These are phyloP conservation scores for Papilio helenus DNA, from an alignment of 1,140 invertebrate genomes.

Conservation along the genomic window DNA sequence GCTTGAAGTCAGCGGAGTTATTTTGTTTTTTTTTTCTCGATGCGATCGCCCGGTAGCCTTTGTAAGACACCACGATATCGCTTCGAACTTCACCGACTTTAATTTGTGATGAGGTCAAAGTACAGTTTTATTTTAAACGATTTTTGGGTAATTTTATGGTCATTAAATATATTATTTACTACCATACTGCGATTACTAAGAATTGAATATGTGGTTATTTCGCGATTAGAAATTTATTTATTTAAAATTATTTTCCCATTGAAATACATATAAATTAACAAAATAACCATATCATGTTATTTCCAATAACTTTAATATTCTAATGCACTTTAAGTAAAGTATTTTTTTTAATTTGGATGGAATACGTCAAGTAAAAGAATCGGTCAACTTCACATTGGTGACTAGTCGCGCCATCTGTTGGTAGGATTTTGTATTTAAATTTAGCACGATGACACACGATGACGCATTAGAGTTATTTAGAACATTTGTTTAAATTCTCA, in stretches of 20 bases:
- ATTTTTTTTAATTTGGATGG: too few relatives aligned
- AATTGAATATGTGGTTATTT: not conserved
- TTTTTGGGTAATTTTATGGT: not conserved
- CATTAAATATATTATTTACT: not conserved
- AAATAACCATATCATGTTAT: too few relatives aligned
- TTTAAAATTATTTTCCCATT: too few relatives aligned
- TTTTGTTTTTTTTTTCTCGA: slow-evolving; percentile 14
- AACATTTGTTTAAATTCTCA: too few relatives aligned
- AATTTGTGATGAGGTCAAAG: slow-evolving; percentile 20
- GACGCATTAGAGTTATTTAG: too few relatives aligned
- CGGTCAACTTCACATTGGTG: too few relatives aligned
- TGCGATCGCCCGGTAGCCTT: slow-evolving; percentile 24
- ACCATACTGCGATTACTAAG: not conserved
- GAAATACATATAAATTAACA: too few relatives aligned
- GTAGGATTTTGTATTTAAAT: not conserved
- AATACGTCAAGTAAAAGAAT: too few relatives aligned
- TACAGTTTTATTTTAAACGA: slow-evolving; percentile 1
- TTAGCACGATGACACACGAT: too few relatives aligned
- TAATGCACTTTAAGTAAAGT: too few relatives aligned
- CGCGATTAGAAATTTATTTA: not conserved
- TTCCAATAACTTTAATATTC: too few relatives aligned
- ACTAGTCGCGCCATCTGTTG: not conserved
- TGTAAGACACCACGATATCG: slow-evolving; percentile 32
- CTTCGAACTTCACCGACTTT: slow-evolving; percentile 13
- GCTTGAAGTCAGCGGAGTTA: slow-evolving; percentile 35